Evolutionary conservation across 2,888 invertebrate species (phyloP), one percentile per base, ranked within the genome.

Genomic region (Lamproptera curius): DNA sequence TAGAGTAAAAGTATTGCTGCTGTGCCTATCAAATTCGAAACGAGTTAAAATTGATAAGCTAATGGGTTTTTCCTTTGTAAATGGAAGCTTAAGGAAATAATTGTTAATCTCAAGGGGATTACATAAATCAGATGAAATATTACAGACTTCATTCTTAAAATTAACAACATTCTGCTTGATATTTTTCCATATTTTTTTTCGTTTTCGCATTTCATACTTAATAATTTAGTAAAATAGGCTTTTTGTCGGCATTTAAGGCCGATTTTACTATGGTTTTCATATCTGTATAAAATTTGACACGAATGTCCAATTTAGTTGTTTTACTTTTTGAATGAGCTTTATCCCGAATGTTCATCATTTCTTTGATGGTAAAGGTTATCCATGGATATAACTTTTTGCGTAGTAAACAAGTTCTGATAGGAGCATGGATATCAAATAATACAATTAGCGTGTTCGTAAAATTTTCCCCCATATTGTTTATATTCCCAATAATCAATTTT

Each of bases 21-120:
- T 6, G 6, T 5, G 6, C 6, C 20, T 20, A 20, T 20, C 20
- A 6, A 20, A 20, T 20, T 20, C 20, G 20, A 5, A 20, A 6
- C 20, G 20, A 20, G 4, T 20, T 20, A 20, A 20, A 20, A 20
- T 20, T 20, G 20, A 20, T 6, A 20, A 20, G 6, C 6, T 20
- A 5, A 20, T 20, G 9, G 6, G 6, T n/a, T 6, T 28, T 28
- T 28, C n/a, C 10, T 16, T 11, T 10, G n/a, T 34, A 13, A 33
- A 39, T 8, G 52, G 52, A 23, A 49, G 43, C 1, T 46, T 16
- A 9, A 52, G 35, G 26, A 52, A 52, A n/a, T 49, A 36, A 13
- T 14, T 15, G 39, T 52, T 49, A 20, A 52, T 42, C 13, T n/a
- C 2, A 26, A 49, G 15, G 1, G 49, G 40, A 37, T 49, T 33